Percentiles rank a stretch among this genome's conserved stretches.
phyloP scores from a whole-genome alignment of 2,797 vertebrate genomes.

The Molossus molossus region DNA sequence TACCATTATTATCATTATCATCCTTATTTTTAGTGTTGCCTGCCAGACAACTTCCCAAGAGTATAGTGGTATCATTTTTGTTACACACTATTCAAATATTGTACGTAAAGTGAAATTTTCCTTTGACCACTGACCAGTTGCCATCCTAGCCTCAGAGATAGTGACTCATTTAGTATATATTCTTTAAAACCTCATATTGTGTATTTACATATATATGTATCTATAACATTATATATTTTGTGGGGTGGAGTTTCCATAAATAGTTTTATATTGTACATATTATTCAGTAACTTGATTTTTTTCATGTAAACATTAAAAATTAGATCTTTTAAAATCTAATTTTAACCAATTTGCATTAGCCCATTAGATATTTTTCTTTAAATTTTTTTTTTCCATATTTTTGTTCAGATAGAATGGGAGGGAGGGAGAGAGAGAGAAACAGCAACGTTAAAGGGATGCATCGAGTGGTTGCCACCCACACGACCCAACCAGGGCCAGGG shows the following conservation, averaged over 20 bases:
- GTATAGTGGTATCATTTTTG: not conserved
- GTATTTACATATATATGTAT: not conserved
- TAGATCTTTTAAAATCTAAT: constrained; percentile 1
- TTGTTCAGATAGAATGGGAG: too few relatives aligned
- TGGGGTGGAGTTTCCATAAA: not conserved
- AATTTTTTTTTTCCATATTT: too few relatives aligned
- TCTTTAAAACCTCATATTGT: not conserved
- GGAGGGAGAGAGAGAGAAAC: too few relatives aligned
- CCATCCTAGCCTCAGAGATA: not conserved
- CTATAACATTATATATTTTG: constrained; percentile 1
- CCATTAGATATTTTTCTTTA: not conserved
- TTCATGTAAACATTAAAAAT: constrained; percentile 49
- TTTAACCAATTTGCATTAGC: constrained; percentile 49
- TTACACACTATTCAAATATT: constrained; percentile 19
- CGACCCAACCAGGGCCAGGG: too few relatives aligned
- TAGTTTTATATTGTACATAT: not conserved
- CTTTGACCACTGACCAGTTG: not conserved
- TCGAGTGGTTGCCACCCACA: too few relatives aligned
- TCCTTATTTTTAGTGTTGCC: not conserved
- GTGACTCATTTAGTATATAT: not conserved
- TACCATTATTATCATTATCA: not conserved
- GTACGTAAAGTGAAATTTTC: not conserved
- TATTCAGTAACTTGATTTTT: constrained; percentile 24
- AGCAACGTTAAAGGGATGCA: too few relatives aligned
- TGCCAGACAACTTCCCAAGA: not conserved